These are phyloP conservation scores for Lysandra bellargus DNA, from an alignment of 2,888 invertebrate genomes.

Conservation along the genomic window DNA sequence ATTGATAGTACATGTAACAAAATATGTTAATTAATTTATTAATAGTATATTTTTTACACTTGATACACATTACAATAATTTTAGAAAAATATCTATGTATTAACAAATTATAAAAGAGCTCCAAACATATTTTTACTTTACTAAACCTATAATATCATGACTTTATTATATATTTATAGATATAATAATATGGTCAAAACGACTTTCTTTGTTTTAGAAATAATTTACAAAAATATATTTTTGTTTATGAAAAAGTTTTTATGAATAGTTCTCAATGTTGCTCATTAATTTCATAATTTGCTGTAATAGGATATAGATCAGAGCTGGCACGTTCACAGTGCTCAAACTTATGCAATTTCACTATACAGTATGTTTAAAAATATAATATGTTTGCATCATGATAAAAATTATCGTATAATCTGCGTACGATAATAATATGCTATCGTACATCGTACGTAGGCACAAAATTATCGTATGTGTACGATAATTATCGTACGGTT, in stretches of 20 bases:
- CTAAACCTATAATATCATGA: neutral
- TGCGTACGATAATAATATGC: too few species aligned
- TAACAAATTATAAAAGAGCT: neutral
- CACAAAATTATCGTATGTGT: too few species aligned
- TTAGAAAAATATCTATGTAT: neutral
- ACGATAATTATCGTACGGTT: too few species aligned
- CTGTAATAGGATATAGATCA: too few species aligned
- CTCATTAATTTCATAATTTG: neutral
- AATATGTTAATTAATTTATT: neutral
- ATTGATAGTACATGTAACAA: neutral
- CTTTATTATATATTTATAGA: neutral
- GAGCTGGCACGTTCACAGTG: too few species aligned
- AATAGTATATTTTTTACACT: neutral
- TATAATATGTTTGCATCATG: too few species aligned
- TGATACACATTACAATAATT: neutral
- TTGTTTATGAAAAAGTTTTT: neutral
- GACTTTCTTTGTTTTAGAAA: neutral
- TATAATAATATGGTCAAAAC: neutral
- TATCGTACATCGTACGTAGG: too few species aligned
- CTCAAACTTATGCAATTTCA: too few species aligned
- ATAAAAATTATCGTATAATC: too few species aligned
- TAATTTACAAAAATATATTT: neutral
- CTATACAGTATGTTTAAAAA: too few species aligned
- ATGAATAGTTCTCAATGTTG: neutral
- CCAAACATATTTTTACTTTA: neutral